phyloP scores from a whole-genome alignment of 2,797 vertebrate species.

The Pangasius djambal region DNA sequence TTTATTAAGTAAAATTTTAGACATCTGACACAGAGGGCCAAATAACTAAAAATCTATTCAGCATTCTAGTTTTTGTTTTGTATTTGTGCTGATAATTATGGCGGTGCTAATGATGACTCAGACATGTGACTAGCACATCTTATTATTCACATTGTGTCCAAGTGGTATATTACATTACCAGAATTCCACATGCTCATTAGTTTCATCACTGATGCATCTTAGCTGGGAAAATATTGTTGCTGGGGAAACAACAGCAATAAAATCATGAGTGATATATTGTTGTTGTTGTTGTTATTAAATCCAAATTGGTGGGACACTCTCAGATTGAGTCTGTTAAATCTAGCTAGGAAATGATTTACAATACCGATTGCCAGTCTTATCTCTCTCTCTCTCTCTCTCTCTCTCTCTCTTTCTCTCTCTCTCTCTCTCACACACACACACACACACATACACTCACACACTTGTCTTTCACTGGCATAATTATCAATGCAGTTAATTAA shows the following conservation, averaged over 20 bases:
- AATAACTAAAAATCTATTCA: not conserved
- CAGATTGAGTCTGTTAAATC: not conserved
- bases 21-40: not conserved
- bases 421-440: not conserved
- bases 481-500: not conserved
- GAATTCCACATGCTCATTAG: not conserved
- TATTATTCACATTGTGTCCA: not conserved
- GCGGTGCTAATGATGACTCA: not conserved
- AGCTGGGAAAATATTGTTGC: not conserved
- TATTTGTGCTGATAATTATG: not conserved
- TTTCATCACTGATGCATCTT: not conserved
- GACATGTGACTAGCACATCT: not conserved
- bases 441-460: not conserved
- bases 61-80: not conserved
- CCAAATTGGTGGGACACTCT: not conserved
- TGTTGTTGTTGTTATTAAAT: not conserved
- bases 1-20: not conserved
- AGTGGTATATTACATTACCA: not conserved
- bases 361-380: not conserved
- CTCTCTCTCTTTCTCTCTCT: not conserved
- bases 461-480: not conserved
- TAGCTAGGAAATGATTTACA: not conserved
- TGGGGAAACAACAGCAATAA: not conserved
- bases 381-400: not conserved
- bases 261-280: not conserved